A percentile compares a stretch with the other conserved stretches of the same genome.
These are phyloP conservation scores for Thaumetopoea pityocampa DNA, from an alignment of 1,140 invertebrate genomes.

Conservation along the genomic window DNA sequence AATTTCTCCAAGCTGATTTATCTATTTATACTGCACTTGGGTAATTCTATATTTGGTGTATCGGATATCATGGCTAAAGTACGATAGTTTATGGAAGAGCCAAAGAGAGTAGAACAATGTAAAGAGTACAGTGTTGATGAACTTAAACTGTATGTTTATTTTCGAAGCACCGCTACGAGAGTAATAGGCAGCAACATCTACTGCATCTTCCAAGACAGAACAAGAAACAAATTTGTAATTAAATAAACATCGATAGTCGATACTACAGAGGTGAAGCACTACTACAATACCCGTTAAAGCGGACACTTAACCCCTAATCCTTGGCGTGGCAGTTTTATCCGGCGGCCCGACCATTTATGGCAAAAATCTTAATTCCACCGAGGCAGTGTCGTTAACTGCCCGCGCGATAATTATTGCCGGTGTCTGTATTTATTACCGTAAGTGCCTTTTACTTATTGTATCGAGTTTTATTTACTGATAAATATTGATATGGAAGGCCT, in stretches of 20 bases:
- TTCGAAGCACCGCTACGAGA: too few species aligned
- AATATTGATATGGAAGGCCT: conserved; percentile 1
- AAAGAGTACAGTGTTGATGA: too few species aligned
- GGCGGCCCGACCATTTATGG: conserved; percentile 58
- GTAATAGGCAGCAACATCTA: neutral
- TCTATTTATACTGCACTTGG: too few species aligned
- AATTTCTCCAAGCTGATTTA: too few species aligned
- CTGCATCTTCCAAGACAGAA: neutral
- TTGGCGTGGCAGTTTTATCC: conserved; percentile 53
- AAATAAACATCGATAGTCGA: conserved; percentile 22
- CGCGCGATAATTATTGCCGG: conserved; percentile 65
- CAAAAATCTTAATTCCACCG: conserved; percentile 72
- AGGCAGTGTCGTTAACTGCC: conserved; percentile 65
- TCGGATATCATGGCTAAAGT: too few species aligned
- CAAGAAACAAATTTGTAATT: neutral
- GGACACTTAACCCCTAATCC: conserved; percentile 74
- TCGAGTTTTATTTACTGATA: conserved; percentile 15
- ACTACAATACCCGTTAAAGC: conserved; percentile 64
- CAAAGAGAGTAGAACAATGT: too few species aligned
- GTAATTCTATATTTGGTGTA: too few species aligned
- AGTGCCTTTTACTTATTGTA: conserved; percentile 23
- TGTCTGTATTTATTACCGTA: conserved; percentile 60
- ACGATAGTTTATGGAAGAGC: too few species aligned
- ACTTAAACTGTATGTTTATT: too few species aligned
- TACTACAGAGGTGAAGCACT: too few species aligned